Evolutionary conservation across 2,888 invertebrate species (phyloP).

Genomic region (Emmelina monodactyla): DNA sequence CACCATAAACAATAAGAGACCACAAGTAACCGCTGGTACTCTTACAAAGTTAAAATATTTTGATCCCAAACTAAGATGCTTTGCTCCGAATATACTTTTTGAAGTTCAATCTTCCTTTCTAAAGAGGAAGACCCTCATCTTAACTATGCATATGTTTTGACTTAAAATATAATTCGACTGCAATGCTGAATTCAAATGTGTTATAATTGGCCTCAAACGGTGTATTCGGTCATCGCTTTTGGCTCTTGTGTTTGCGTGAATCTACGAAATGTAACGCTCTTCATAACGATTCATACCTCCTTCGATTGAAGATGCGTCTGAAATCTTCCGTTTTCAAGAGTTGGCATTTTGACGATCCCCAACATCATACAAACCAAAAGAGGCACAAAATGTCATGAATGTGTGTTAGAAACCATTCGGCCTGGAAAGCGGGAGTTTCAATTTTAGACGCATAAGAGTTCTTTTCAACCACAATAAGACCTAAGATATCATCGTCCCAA

Average conservation of each 20-base stretch:
- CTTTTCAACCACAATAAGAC: constrained; percentile 7
- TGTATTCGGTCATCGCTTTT: constrained; percentile 2
- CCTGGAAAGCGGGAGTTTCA: constrained; percentile 1
- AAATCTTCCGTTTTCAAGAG: constrained; percentile 8
- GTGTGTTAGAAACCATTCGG: constrained; percentile 6
- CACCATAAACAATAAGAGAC: constrained; percentile 11
- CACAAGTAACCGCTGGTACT: constrained; percentile 11
- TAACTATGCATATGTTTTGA: constrained; percentile 12
- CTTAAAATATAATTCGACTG: constrained; percentile 4
- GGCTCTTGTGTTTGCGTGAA: neutral
- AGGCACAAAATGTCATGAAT: constrained; percentile 6
- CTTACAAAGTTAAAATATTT: constrained; percentile 19
- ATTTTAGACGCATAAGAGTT: constrained; percentile 10
- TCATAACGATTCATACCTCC: constrained; percentile 5
- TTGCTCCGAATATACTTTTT: constrained; percentile 14
- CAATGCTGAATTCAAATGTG: constrained; percentile 9
- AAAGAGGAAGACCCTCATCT: constrained; percentile 14
- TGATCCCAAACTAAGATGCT: constrained; percentile 15
- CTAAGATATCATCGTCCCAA: constrained; percentile 9
- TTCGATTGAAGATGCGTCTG: constrained; percentile 7
- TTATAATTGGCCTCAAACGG: constrained; percentile 7
- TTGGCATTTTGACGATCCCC: constrained; percentile 10
- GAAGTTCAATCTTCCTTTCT: constrained; percentile 11
- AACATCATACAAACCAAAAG: constrained; percentile 10
- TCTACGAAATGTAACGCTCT: constrained; percentile 9